Conservation (phyloP, 2,888 invertebrate genomes). For the Meghimatium bilineatum region DNA sequence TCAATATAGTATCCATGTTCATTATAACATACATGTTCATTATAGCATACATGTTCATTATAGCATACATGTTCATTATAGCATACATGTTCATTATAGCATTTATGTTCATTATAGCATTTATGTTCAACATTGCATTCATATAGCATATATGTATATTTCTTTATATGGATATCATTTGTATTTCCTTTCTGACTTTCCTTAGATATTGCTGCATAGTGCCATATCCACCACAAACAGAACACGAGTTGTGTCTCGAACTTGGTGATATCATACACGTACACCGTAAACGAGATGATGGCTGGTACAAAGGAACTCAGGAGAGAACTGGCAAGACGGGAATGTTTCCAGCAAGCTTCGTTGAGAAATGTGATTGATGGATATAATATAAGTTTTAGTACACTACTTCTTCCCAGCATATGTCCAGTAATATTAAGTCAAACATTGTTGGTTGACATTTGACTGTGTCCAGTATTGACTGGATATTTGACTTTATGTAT, state of each 20-base stretch:
- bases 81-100: too few species aligned
- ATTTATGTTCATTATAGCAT: too few species aligned
- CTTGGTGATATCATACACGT: conserved; percentile 94
- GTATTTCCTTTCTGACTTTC: not conserved
- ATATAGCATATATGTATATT: not conserved
- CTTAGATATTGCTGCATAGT: conserved; percentile 92
- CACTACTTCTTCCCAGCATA: not conserved
- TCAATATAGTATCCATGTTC: too few species aligned
- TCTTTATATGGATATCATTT: not conserved
- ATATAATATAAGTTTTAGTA: not conserved
- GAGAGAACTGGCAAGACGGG: conserved; percentile 93
- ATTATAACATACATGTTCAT: too few species aligned
- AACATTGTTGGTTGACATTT: too few species aligned
- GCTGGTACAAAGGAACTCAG: conserved; percentile 95
- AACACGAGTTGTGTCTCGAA: conserved; percentile 91
- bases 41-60: too few species aligned
- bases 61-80: too few species aligned
- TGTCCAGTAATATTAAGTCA: not conserved
- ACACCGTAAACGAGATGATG: conserved; percentile 93
- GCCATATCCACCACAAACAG: conserved; percentile 95
- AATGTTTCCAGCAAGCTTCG: conserved; percentile 96
- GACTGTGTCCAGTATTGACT: too few species aligned
- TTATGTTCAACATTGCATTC: not conserved
- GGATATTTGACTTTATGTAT: too few species aligned
- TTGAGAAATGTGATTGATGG: conserved; percentile 76